Conservation (phyloP, 2,888 invertebrate genomes). For the Smittia aterrima region DNA sequence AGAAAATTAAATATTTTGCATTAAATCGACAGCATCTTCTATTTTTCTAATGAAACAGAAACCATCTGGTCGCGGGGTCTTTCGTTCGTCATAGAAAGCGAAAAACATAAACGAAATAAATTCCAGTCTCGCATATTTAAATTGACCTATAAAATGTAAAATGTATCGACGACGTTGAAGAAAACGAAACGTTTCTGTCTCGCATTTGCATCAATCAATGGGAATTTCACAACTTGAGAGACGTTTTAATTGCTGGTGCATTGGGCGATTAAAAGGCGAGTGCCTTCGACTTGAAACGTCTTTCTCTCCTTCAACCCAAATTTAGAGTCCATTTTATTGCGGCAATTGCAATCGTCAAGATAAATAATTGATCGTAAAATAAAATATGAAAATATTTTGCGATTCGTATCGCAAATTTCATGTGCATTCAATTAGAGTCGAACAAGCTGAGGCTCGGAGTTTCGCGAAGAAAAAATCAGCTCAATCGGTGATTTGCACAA, state of each 20-base stretch:
- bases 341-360: conserved; percentile 9
- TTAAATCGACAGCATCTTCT: background rate
- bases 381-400: background rate
- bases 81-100: too few relatives aligned
- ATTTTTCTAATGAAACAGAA: conserved; percentile 25
- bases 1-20: background rate
- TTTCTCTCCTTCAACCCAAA: conserved; percentile 33
- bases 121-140: conserved; percentile 23
- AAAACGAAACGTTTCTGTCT: background rate
- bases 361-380: background rate
- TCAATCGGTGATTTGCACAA: background rate
- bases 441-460: background rate
- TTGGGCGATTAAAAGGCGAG: background rate
- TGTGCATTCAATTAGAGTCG: background rate
- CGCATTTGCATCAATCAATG: conserved; percentile 37
- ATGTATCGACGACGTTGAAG: background rate
- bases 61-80: conserved; percentile 22
- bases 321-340: conserved; percentile 1
- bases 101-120: too few relatives aligned
- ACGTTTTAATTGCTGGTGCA: conserved; percentile 38
- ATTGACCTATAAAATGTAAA: conserved; percentile 33
- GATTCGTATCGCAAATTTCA: background rate
- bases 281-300: background rate
- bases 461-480: background rate
- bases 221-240: background rate